These are phyloP conservation scores for Phyllopteryx taeniolatus DNA, from an alignment of 2,113 vertebrate genomes.

Conservation along the genomic window DNA sequence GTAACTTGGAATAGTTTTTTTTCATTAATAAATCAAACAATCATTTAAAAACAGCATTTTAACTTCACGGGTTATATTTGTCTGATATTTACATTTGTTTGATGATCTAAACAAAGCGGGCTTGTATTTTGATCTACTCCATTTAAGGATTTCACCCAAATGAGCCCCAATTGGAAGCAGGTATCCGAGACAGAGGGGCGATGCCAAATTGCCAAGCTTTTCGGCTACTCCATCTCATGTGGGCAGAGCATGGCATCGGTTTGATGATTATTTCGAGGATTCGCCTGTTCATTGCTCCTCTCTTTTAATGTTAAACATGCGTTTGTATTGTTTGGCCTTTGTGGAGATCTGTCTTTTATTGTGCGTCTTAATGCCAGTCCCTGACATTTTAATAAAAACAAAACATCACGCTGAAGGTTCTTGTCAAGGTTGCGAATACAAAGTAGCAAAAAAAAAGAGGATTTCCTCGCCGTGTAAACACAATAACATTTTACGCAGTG, in stretches of 20 bases:
- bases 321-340: neutral
- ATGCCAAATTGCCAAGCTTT: neutral
- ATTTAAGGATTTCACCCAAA: no score
- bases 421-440: neutral
- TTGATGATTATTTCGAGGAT: neutral
- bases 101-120: no score
- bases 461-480: neutral
- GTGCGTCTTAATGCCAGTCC: neutral
- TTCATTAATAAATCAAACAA: no score
- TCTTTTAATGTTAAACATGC: neutral
- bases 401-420: neutral
- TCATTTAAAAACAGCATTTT: no score
- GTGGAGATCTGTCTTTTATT: neutral
- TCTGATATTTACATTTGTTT: no score
- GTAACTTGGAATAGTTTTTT: no score
- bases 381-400: neutral
- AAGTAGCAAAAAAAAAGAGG: neutral
- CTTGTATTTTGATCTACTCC: no score
- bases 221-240: neutral
- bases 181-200: neutral
- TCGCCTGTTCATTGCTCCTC: neutral
- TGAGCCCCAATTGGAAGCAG: neutral
- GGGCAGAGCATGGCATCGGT: no score
- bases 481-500: neutral
- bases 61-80: no score